Base-by-base conservation (phyloP, 2,888 invertebrate species). In the Zygogramma bicolorata region DNA sequence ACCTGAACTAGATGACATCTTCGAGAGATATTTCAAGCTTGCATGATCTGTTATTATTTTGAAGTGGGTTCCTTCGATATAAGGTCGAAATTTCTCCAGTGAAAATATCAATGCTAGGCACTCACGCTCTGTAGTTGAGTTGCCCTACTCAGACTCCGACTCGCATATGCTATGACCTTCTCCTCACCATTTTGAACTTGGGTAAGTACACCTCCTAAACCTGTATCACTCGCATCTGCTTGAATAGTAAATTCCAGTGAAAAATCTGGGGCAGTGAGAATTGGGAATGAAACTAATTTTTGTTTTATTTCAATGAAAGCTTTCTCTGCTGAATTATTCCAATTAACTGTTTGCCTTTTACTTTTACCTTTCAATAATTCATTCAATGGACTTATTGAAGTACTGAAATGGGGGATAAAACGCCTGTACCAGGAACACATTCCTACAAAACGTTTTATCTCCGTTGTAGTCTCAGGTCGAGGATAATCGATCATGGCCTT, bases 171-270 rank as follows among this genome's bases (percentile, higher is more conserved):
- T 7, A 59, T 40, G 2, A 38, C 22, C 18, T 57, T 22, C 27
- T 66, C 66, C 29, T 20, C 22, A 13, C 3, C 25, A 20, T 58
- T 49, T 20, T 25, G 7, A 20, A 13, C 10, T 34, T 66, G 58
- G 20, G 15, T 31, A 10, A 66, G 27, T 25, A 66, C 22, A 8
- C 20, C 18, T n/a, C 66, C 34, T 25, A 34, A 15, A 6, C 74
- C 67, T 1, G 13, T 18, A 46, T 74, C 63, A 6, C 76, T 77
- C 4, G 84, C 84, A 74, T 85, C 84, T 34, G 69, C 70, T 49
- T 76, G 69, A 1, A 82, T 34, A 18, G 53, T 40, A 67, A 80
- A 82, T 0, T 71, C 66, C 65, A 69, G 20, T 1, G 59, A n/a
- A 60, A 80, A 81, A 68, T 82, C 77, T 2, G 81, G 79, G 20